Evolutionary conservation across 1,140 invertebrate genomes (phyloP).

Genomic region (Lepidurus arcticus): DNA sequence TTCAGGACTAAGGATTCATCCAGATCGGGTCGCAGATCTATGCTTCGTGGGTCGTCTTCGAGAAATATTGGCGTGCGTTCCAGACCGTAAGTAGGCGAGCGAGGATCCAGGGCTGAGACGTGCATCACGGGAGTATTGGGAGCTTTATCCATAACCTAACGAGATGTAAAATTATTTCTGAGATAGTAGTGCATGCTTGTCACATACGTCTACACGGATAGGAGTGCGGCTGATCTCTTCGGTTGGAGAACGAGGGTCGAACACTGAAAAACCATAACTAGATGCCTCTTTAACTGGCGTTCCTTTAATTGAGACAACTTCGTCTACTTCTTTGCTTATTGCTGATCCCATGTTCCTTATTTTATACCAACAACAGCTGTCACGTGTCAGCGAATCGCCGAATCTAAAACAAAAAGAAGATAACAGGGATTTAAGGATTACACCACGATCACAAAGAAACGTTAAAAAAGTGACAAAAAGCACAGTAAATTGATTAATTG

Average conservation of each 20-base stretch:
- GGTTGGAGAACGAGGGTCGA: neutral
- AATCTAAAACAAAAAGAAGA: too few relatives aligned
- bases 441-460: too few relatives aligned
- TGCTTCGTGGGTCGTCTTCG: neutral
- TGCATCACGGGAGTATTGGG: neutral
- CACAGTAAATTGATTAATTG: too few relatives aligned
- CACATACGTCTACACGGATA: neutral
- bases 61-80: neutral
- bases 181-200: neutral
- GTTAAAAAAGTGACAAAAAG: too few relatives aligned
- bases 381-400: neutral
- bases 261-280: neutral
- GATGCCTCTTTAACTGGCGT: neutral
- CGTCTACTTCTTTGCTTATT: neutral
- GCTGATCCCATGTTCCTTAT: neutral
- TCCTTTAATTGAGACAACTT: neutral
- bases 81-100: neutral
- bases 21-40: slow-evolving; percentile 1
- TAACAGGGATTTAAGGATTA: too few relatives aligned
- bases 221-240: slow-evolving; percentile 6
- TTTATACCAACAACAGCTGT: neutral
- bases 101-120: neutral
- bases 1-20: neutral
- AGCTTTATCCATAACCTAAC: neutral
- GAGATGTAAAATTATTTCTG: neutral